phyloP scores from a whole-genome alignment of 2,113 vertebrate genomes.

The Chascanopsetta lugubris region DNA sequence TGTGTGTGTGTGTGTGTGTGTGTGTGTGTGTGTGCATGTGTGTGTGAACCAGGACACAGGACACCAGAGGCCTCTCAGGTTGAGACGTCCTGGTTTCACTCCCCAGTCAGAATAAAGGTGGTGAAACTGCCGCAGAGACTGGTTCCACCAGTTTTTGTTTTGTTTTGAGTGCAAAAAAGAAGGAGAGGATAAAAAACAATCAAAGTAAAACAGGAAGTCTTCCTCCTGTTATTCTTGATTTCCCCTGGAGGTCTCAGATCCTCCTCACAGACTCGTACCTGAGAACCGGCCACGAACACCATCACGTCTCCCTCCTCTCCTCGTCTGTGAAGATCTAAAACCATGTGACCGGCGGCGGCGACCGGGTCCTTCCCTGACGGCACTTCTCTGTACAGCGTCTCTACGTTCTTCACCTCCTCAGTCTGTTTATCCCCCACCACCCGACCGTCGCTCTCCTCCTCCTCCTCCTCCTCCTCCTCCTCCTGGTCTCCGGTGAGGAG shows the following conservation, averaged over 20 bases:
- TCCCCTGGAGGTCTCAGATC: no score
- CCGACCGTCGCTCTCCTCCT: background rate
- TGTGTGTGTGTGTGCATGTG: no score
- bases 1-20: no score
- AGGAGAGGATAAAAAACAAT: no score
- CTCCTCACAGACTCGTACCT: conserved; percentile 70
- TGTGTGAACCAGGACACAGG: no score
- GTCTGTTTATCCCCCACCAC: background rate
- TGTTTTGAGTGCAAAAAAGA: no score
- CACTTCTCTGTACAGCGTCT: conserved; percentile 80
- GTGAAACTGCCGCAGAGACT: background rate
- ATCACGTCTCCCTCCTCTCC: conserved; percentile 85
- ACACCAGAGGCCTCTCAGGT: background rate
- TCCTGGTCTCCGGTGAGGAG: background rate
- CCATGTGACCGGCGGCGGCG: conserved; percentile 84
- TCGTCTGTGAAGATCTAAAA: conserved; percentile 87
- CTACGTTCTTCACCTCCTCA: conserved; percentile 34
- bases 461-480: background rate
- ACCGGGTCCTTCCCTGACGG: conserved; percentile 70
- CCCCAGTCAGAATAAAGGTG: background rate
- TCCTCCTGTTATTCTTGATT: background rate
- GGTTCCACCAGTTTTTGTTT: no score
- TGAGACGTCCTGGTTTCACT: background rate
- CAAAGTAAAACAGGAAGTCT: no score
- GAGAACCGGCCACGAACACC: conserved; percentile 87